phyloP scores from a whole-genome alignment of 2,888 invertebrate species.

The Drosophila mimetica region DNA sequence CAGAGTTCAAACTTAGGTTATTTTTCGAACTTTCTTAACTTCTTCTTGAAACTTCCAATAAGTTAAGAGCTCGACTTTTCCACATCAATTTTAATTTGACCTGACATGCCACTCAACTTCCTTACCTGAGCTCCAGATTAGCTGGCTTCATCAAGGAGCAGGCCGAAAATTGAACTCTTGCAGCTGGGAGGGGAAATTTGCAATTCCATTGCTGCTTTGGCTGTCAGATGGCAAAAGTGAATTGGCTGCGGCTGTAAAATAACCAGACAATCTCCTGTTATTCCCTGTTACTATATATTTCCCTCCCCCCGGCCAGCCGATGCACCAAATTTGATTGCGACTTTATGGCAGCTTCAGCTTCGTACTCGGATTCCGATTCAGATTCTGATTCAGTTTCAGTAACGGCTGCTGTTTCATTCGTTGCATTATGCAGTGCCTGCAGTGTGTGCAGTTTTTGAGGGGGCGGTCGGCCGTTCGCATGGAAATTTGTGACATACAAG shows the following conservation, averaged over 20 bases:
- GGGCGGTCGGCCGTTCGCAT: background rate
- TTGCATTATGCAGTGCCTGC: constrained; percentile 22
- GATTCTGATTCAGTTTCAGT: constrained; percentile 3
- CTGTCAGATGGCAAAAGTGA: constrained; percentile 39
- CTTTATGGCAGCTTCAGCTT: constrained; percentile 14
- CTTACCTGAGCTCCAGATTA: constrained; percentile 9
- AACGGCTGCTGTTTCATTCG: constrained; percentile 12
- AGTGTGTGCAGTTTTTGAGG: background rate
- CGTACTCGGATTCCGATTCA: background rate
- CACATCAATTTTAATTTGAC: background rate
- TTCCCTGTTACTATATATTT: background rate
- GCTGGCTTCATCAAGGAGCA: background rate
- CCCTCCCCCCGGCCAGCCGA: background rate
- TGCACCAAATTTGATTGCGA: constrained; percentile 26
- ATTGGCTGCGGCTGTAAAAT: constrained; percentile 44
- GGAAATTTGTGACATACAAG: constrained; percentile 9
- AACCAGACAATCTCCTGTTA: constrained; percentile 26
- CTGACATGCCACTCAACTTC: background rate
- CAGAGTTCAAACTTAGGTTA: background rate
- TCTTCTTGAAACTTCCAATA: background rate
- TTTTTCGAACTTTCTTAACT: too few species aligned
- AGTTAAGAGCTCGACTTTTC: background rate
- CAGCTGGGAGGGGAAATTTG: constrained; percentile 14
- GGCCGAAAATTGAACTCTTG: background rate
- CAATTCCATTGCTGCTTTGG: constrained; percentile 22